These are phyloP conservation scores for Phanerotoma sp. DNA, from an alignment of 2,888 invertebrate genomes.

Conservation along the genomic window DNA sequence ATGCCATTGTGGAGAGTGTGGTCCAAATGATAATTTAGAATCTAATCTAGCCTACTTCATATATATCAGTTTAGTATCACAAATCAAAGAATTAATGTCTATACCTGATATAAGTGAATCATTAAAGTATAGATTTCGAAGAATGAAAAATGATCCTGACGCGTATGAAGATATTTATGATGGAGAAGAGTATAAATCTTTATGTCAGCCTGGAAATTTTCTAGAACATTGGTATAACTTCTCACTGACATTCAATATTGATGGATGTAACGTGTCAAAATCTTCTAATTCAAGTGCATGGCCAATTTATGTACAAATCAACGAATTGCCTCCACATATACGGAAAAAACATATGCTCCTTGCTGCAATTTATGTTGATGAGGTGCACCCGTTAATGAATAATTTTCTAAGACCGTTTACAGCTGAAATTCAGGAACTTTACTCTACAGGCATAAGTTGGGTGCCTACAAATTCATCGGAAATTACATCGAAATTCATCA, in stretches of 20 bases:
- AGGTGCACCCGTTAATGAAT: conserved; percentile 13
- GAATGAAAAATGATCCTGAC: conserved; percentile 5
- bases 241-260: conserved; percentile 20
- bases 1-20: background rate
- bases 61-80: conserved; percentile 1
- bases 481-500: conserved; percentile 16
- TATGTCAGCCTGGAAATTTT: conserved; percentile 12
- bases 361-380: conserved; percentile 24
- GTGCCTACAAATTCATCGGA: background rate
- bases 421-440: conserved; percentile 5
- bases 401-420: conserved; percentile 9
- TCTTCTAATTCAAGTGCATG: conserved; percentile 21
- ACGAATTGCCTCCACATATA: conserved; percentile 18
- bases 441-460: conserved; percentile 16
- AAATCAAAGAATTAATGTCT: conserved; percentile 13
- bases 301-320: conserved; percentile 18
- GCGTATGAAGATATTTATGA: conserved; percentile 20
- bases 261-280: conserved; percentile 21
- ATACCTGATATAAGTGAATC: background rate
- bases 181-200: conserved; percentile 15
- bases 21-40: conserved; percentile 2
- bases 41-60: conserved; percentile 6
- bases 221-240: conserved; percentile 16
- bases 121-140: conserved; percentile 7
- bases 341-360: conserved; percentile 21